These are phyloP conservation scores for Ditylenchus dipsaci DNA, from an alignment of 1,140 invertebrate genomes.

Conservation along the genomic window DNA sequence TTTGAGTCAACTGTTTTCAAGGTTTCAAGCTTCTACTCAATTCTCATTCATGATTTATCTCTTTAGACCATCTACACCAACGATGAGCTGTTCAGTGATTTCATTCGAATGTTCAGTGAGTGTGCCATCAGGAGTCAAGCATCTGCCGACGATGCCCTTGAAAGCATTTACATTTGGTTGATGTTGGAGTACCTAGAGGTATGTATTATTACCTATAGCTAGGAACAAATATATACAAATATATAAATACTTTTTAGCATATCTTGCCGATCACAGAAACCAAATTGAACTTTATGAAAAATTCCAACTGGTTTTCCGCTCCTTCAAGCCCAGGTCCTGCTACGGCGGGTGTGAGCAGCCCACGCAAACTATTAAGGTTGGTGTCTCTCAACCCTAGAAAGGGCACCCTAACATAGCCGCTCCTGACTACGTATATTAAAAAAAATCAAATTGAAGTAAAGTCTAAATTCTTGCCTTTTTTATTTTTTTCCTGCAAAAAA, in stretches of 20 bases:
- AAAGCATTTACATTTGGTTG: conserved; percentile 29
- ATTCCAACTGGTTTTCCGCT: conserved; percentile 22
- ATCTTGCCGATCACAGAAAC: conserved; percentile 20
- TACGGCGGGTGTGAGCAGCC: conserved; percentile 10
- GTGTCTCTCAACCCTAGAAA: not conserved
- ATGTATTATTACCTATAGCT: too few species aligned
- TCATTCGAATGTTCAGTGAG: conserved; percentile 17
- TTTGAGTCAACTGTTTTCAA: conserved; percentile 30
- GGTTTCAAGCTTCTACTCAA: conserved; percentile 5
- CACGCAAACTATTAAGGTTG: conserved; percentile 16
- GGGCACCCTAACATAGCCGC: not conserved
- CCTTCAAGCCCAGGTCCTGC: conserved; percentile 1
- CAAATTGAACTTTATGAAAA: conserved; percentile 17
- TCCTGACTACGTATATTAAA: too few species aligned
- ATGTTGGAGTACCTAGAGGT: conserved; percentile 23
- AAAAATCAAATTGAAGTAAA: too few species aligned
- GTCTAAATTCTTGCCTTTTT: too few species aligned
- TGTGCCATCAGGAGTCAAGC: conserved; percentile 17
- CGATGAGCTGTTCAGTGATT: conserved; percentile 25
- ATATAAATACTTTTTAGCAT: too few species aligned
- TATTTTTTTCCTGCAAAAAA: too few species aligned
- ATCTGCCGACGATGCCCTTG: conserved; percentile 4
- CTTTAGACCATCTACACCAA: conserved; percentile 27
- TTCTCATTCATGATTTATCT: not conserved
- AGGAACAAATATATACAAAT: too few species aligned